These are phyloP conservation scores for Oceanodroma tethys DNA, from an alignment of 2,113 vertebrate species.

Conservation along the genomic window DNA sequence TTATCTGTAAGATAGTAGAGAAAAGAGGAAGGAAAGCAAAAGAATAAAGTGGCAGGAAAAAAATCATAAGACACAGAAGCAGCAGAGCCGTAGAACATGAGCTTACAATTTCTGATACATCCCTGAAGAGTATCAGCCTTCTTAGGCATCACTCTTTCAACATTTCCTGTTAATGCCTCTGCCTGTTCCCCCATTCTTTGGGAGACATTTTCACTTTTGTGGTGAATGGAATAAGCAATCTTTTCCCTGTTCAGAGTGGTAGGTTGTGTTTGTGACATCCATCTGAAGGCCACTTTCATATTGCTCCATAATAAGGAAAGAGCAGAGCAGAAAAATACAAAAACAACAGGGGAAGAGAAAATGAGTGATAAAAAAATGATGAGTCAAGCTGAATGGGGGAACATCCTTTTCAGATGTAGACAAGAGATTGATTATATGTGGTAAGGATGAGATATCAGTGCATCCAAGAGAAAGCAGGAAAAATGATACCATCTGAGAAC, in stretches of 20 bases:
- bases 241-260: not conserved
- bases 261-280: not conserved
- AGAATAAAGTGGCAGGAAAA: not conserved
- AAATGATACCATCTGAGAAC: constrained; percentile 9
- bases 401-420: not conserved
- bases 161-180: not conserved
- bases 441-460: not conserved
- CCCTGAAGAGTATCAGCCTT: not conserved
- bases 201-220: not conserved
- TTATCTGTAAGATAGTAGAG: not conserved
- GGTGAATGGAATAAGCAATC: not conserved
- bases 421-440: not conserved
- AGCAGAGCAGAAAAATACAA: not conserved
- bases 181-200: not conserved
- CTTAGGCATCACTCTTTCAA: not conserved
- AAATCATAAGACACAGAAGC: not conserved
- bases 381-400: not conserved
- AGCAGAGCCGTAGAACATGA: not conserved
- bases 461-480: not conserved
- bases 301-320: not conserved
- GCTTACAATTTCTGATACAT: not conserved
- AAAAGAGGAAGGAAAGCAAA: not conserved
- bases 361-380: not conserved
- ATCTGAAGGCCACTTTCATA: not conserved
- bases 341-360: not conserved